Conservation (phyloP, 2,888 invertebrate genomes). For the Doris montereyensis region DNA sequence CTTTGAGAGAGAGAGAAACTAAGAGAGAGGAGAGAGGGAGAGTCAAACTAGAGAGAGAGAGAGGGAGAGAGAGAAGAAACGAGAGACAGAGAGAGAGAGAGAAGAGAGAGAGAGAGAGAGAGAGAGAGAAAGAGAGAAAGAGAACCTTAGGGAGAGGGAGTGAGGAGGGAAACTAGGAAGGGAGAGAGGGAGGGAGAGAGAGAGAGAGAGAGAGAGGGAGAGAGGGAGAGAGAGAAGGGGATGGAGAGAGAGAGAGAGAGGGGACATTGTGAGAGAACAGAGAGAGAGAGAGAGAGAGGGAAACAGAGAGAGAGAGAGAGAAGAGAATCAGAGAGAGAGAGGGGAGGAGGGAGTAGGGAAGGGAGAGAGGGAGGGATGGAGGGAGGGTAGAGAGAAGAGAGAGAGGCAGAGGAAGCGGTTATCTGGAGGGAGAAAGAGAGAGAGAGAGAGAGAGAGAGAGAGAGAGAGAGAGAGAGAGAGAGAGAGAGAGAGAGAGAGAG, state of each 20-base stretch:
- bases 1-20: no score
- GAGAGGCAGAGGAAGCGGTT: not conserved
- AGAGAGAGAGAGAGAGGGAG: conserved; percentile 29
- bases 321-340: conserved; percentile 2
- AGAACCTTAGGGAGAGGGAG: no score
- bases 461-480: not conserved
- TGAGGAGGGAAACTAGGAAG: no score
- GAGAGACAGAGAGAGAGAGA: no score
- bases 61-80: no score
- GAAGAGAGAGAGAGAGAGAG: not conserved
- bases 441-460: not conserved
- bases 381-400: not conserved
- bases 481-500: not conserved
- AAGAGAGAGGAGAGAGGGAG: not conserved
- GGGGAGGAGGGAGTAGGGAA: conserved; percentile 5
- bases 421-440: not conserved
- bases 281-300: no score
- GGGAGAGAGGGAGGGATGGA: not conserved
- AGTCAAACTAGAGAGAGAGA: no score
- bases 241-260: no score
- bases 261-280: no score
- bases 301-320: conserved; percentile 26
- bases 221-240: no score
- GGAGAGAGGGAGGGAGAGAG: no score
- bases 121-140: no score